These are phyloP conservation scores for Tipula helvola DNA, from an alignment of 2,888 invertebrate species.

Conservation along the genomic window DNA sequence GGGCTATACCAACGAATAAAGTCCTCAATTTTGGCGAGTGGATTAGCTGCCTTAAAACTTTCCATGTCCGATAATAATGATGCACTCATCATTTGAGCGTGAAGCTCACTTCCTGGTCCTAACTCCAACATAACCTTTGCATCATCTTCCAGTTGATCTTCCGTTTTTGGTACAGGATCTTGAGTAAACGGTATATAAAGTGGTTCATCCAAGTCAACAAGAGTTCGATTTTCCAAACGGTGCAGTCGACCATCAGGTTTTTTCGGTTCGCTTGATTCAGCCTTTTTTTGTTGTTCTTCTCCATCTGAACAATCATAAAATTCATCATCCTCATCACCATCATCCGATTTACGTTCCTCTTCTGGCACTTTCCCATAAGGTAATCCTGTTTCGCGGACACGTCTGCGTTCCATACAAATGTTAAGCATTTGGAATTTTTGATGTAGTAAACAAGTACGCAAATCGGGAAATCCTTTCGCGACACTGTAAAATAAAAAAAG, in stretches of 20 bases:
- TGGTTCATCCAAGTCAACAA: constrained; percentile 55
- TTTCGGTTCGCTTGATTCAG: constrained; percentile 39
- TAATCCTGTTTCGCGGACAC: constrained; percentile 39
- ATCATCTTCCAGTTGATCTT: constrained; percentile 91
- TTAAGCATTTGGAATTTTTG: constrained; percentile 88
- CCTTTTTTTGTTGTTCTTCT: constrained; percentile 21
- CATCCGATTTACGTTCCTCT: constrained; percentile 18
- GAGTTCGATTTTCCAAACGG: constrained; percentile 50
- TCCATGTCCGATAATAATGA: constrained; percentile 95
- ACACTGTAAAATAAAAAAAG: constrained; percentile 45
- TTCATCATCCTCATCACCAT: constrained; percentile 50
- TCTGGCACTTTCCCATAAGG: constrained; percentile 20
- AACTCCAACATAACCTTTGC: constrained; percentile 79
- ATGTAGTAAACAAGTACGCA: constrained; percentile 78
- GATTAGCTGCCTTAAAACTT: constrained; percentile 97
- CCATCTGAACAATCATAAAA: constrained; percentile 70
- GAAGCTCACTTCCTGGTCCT: constrained; percentile 70
- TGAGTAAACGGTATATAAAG: constrained; percentile 74
- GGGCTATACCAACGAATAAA: constrained; percentile 99
- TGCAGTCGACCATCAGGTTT: constrained; percentile 58
- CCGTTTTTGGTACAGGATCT: constrained; percentile 94
- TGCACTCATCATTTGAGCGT: constrained; percentile 91
- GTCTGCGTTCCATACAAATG: constrained; percentile 57
- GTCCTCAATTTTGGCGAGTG: constrained; percentile 78
- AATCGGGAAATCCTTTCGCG: constrained; percentile 71